Evolutionary conservation across 2,113 vertebrate genomes (phyloP), one percentile per base, ranked within the genome.

Genomic region (Albula goreensis): DNA sequence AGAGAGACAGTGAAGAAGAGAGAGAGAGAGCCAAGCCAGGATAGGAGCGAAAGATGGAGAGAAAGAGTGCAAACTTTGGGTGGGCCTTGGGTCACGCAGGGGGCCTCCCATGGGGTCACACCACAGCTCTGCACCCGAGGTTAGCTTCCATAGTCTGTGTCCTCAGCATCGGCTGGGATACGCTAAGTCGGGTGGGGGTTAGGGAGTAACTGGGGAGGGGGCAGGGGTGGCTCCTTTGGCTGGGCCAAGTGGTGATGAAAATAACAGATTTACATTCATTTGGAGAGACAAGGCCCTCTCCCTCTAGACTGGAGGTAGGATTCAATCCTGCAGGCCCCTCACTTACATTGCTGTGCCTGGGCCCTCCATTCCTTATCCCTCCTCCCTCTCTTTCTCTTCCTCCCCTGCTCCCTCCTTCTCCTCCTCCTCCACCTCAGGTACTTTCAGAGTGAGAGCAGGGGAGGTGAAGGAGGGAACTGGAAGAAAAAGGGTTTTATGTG

Each of bases 221-320:
- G 57, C 3, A 15, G 57, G 12, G 57, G 57, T 11, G 57, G 8
- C 8, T 10, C 11, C 57, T 60, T 60, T 60, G 57, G 53, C 53
- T 8, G 53, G 60, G 60, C 5, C 22, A 19, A 66, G 7, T 66
- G 70, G 5, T 74, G 70, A 74, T 74, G 70, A 10, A 74, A 31
- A 74, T 74, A 74, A n/a, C 70, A 74, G 70, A 74, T 31, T 10
- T 74, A 74, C 70, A 74, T 31, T 74, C 70, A 74, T 74, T n/a
- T 31, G n/a, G n/a, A 74, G 70, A 74, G n/a, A 74, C 5, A 2
- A 74, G 70, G 5, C 22, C 60, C 60, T 66, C 60, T 66, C 60
- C 60, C 17, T 66, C 60, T 19, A 66, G 60, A 19, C 60, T 66
- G 17, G 17, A 22, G 70, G n/a, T 22, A 22, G 63, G 63, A 70